phyloP scores from a whole-genome alignment of 2,888 invertebrate species.

The Sphinx pinastri region DNA sequence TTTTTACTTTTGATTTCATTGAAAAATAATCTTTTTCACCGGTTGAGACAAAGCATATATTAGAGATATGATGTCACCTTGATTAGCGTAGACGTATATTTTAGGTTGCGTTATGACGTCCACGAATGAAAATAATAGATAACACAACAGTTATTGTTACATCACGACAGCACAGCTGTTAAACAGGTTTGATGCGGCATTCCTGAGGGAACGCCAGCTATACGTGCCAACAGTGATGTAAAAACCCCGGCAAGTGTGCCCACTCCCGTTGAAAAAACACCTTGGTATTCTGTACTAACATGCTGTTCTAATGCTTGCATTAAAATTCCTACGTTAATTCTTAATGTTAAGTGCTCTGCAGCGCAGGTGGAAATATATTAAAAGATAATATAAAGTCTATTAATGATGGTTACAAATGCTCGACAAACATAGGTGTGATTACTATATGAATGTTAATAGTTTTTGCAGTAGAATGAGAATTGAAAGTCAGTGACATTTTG shows the following conservation, averaged over 20 bases:
- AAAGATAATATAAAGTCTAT: neutral
- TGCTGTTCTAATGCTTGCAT: constrained; percentile 14
- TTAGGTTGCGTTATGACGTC: constrained; percentile 21
- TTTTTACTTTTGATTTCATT: too few species aligned
- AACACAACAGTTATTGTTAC: constrained; percentile 59
- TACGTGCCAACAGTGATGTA: constrained; percentile 29
- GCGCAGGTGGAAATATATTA: constrained; percentile 13
- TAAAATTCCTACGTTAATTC: constrained; percentile 9
- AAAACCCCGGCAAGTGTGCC: constrained; percentile 19
- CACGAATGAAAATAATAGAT: constrained; percentile 40
- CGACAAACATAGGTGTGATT: neutral
- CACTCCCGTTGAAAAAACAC: constrained; percentile 8
- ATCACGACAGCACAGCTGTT: constrained; percentile 67
- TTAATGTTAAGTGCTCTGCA: neutral
- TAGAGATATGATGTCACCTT: too few species aligned
- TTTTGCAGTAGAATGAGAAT: too few species aligned
- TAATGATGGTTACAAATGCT: neutral
- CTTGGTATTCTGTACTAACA: constrained; percentile 10
- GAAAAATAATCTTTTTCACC: too few species aligned
- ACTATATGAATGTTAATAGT: neutral
- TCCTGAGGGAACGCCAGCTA: constrained; percentile 74
- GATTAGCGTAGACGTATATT: neutral
- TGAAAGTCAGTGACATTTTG: too few species aligned
- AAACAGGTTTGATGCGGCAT: constrained; percentile 64
- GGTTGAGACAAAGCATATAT: too few species aligned